Evolutionary conservation across 2,113 vertebrate species (phyloP).

Genomic region (Chaetops frenatus): DNA sequence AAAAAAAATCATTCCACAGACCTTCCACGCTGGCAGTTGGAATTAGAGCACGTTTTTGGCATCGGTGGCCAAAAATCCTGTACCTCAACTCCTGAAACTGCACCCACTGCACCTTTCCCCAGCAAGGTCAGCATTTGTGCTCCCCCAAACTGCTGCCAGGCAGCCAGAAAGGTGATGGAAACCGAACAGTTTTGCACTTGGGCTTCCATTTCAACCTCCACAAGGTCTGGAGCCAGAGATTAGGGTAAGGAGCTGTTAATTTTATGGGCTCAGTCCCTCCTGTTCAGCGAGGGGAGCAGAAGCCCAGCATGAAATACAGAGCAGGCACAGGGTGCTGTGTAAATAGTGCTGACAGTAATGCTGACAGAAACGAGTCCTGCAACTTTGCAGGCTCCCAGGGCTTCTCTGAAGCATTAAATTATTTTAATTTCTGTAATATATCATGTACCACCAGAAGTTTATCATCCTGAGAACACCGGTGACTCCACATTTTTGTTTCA

Average conservation of each 20-base stretch:
- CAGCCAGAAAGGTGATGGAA: neutral
- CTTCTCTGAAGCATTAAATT: neutral
- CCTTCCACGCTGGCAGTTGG: neutral
- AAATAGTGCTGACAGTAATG: neutral
- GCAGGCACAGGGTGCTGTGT: neutral
- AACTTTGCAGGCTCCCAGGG: neutral
- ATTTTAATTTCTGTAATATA: neutral
- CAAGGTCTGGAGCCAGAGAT: neutral
- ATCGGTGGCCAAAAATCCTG: neutral
- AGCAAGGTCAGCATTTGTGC: accelerated
- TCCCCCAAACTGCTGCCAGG: neutral
- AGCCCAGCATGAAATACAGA: neutral
- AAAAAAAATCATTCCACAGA: neutral
- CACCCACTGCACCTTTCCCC: neutral
- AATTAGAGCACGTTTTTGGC: neutral
- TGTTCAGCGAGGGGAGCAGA: neutral
- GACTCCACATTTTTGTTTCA: neutral
- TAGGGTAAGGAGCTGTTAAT: neutral
- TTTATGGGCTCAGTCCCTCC: neutral
- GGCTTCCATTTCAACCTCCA: neutral
- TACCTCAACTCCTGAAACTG: neutral
- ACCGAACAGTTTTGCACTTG: neutral
- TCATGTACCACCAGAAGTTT: neutral
- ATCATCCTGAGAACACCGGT: accelerated
- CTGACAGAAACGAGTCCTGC: neutral